Conservation (phyloP, 1,140 invertebrate species). For the Vanessa atalanta region DNA sequence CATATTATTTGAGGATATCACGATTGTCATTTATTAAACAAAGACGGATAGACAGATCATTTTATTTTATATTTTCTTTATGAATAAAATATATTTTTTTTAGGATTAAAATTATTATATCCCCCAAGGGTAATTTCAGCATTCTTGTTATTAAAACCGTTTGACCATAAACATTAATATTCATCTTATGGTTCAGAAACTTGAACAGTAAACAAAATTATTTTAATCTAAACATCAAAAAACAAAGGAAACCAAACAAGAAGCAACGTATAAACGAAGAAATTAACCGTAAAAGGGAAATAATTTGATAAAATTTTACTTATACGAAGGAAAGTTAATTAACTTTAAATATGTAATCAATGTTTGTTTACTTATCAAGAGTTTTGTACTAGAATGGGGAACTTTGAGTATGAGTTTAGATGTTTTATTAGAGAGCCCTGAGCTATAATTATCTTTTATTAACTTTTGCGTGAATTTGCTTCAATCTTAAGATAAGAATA, state of each 20-base stretch:
- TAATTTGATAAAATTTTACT: background rate
- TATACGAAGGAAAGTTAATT: background rate
- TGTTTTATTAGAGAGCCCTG: too few species aligned
- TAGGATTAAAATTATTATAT: too few species aligned
- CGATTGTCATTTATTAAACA: too few species aligned
- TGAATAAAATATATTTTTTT: background rate
- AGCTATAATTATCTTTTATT: too few species aligned
- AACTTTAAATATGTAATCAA: background rate
- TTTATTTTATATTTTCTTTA: too few species aligned
- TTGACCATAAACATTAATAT: constrained; percentile 14
- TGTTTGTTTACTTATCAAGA: background rate
- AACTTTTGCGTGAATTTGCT: too few species aligned
- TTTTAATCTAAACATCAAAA: constrained; percentile 5
- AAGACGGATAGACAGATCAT: too few species aligned
- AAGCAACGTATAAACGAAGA: background rate
- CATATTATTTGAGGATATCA: too few species aligned
- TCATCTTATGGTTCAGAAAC: constrained; percentile 8
- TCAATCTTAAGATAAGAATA: too few species aligned
- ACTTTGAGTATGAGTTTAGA: too few species aligned
- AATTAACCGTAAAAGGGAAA: background rate
- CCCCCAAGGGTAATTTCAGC: too few species aligned
- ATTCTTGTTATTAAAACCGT: background rate
- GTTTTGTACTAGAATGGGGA: too few species aligned
- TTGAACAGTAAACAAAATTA: constrained; percentile 6
- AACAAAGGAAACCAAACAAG: constrained; percentile 5